Evolutionary conservation across 2,888 invertebrate species (phyloP).

Genomic region (Leucophenga maculata): DNA sequence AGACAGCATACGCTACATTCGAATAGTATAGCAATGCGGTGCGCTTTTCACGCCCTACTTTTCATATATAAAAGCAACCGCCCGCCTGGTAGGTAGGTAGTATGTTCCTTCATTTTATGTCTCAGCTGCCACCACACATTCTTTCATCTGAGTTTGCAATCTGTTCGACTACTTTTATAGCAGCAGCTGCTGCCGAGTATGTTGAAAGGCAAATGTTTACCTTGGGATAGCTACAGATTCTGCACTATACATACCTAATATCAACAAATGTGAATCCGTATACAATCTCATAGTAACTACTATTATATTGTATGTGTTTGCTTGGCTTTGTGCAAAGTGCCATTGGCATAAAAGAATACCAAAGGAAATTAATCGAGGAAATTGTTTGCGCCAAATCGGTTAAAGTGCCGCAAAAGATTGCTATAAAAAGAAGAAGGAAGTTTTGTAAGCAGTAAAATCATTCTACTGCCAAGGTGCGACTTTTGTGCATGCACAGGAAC

Average conservation of each 20-base stretch:
- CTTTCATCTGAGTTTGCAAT: constrained; percentile 3
- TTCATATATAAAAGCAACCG: constrained; percentile 2
- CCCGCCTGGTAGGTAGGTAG: constrained; percentile 25
- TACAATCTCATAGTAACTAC: constrained; percentile 17
- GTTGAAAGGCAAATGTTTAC: constrained; percentile 54
- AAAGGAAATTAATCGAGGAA: constrained; percentile 65
- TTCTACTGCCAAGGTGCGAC: too few relatives aligned
- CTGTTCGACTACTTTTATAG: background rate
- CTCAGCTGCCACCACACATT: constrained; percentile 7
- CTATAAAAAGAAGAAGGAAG: constrained; percentile 1
- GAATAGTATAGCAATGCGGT: background rate
- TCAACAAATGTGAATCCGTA: background rate
- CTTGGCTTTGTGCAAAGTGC: background rate
- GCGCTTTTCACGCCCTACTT: constrained; percentile 20
- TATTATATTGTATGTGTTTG: constrained; percentile 14
- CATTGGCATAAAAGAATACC: constrained; percentile 27
- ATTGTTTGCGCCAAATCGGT: constrained; percentile 61
- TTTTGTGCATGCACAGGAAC: too few relatives aligned
- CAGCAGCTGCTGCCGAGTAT: background rate
- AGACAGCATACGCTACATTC: background rate
- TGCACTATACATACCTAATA: background rate
- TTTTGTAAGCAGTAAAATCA: background rate
- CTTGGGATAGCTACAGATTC: constrained; percentile 38
- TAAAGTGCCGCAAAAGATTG: constrained; percentile 50
- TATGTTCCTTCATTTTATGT: too few relatives aligned